Evolutionary conservation across 30 jellyfish, hydroid and myxozoan species (phyloP).

Genomic region (Turritopsis dohrnii): DNA sequence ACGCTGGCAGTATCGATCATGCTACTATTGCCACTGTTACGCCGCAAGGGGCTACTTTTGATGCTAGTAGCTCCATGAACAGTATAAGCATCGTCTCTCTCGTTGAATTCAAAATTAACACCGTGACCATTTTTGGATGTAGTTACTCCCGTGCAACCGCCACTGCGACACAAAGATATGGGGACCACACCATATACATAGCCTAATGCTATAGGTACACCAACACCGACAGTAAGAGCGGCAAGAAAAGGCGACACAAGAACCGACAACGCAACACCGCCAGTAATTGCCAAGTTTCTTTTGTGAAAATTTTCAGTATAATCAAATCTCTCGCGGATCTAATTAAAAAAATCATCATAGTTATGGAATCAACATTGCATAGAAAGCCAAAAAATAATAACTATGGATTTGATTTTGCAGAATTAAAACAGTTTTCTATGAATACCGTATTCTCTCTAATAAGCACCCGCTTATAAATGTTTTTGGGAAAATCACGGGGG

Average conservation of each 20-base stretch:
- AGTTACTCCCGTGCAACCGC: conserved; percentile 93
- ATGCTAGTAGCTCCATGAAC: conserved; percentile 37
- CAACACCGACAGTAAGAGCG: conserved; percentile 95
- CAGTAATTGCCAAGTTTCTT: conserved; percentile 79
- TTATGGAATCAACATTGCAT: too few species aligned
- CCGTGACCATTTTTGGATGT: conserved; percentile 83
- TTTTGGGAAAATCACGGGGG: too few species aligned
- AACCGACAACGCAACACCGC: conserved; percentile 87
- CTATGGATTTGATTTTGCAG: too few species aligned
- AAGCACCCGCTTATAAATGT: too few species aligned
- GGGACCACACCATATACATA: conserved; percentile 98
- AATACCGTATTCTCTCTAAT: too few species aligned
- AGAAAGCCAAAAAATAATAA: too few species aligned
- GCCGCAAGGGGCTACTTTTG: conserved; percentile 80
- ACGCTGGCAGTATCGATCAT: conserved; percentile 60
- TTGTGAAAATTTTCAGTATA: conserved; percentile 68
- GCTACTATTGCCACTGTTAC: conserved; percentile 75
- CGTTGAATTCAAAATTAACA: conserved; percentile 82
- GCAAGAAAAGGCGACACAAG: conserved; percentile 89
- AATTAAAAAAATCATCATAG: neutral
- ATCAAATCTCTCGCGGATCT: conserved; percentile 76
- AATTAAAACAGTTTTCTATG: too few species aligned
- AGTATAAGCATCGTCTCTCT: conserved; percentile 80
- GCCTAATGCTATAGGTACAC: conserved; percentile 92
- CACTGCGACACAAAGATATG: conserved; percentile 86